phyloP scores from a whole-genome alignment of 1,140 invertebrate species.

The Drosophila guanche region DNA sequence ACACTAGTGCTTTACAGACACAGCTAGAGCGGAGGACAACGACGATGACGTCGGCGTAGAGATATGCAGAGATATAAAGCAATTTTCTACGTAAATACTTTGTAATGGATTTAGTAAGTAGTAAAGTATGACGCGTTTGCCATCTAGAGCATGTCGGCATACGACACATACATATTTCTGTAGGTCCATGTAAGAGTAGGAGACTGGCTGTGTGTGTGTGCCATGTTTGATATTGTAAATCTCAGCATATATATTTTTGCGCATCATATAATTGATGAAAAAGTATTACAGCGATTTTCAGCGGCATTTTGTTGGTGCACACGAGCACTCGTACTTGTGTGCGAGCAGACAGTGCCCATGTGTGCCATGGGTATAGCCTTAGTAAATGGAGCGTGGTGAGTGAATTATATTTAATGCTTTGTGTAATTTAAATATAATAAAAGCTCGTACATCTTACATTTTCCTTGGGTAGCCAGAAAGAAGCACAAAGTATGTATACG shows the following conservation, averaged over 20 bases:
- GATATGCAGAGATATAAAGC: conserved; percentile 82
- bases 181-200: conserved; percentile 17
- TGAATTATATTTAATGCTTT: conserved; percentile 82
- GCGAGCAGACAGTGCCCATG: conserved; percentile 30
- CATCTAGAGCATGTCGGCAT: conserved; percentile 74
- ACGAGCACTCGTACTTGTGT: conserved; percentile 23
- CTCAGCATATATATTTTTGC: conserved; percentile 74
- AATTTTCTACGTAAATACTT: conserved; percentile 83
- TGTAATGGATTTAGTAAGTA: conserved; percentile 82
- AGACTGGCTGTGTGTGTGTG: conserved; percentile 33
- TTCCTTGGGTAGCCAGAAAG: conserved; percentile 8
- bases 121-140: conserved; percentile 80
- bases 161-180: conserved; percentile 11
- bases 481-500: conserved; percentile 33
- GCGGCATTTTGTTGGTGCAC: conserved; percentile 55
- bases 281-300: conserved; percentile 81
- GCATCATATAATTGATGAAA: conserved; percentile 82
- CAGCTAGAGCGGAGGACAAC: conserved; percentile 33
- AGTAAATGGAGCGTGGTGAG: conserved; percentile 79
- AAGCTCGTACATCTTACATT: conserved; percentile 49
- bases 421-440: conserved; percentile 82
- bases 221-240: conserved; percentile 78
- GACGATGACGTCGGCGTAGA: conserved; percentile 62
- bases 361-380: conserved; percentile 62
- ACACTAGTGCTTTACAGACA: conserved; percentile 19